A percentile compares a stretch with the other conserved stretches of the same genome.
Conservation (phyloP, 2,797 vertebrate species). For the Acanthis flammea region DNA sequence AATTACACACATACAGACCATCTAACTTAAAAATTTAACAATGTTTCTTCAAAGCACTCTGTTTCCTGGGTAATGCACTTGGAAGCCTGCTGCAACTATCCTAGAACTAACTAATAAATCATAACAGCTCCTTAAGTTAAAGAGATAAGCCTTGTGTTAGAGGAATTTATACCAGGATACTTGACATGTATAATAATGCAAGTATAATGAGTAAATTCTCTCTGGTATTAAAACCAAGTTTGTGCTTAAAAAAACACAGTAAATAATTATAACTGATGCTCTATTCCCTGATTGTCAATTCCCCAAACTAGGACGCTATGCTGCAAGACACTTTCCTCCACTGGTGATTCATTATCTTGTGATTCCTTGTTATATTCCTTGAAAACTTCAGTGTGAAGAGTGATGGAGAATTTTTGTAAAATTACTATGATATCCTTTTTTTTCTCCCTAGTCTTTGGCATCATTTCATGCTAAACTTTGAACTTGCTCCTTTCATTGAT, state of each 20-base stretch:
- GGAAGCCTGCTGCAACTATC: background rate
- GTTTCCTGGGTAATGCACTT: background rate
- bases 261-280: background rate
- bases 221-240: background rate
- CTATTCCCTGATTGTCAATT: background rate
- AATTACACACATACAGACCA: background rate
- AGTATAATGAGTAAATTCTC: background rate
- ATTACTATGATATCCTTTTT: background rate
- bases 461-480: constrained; percentile 44
- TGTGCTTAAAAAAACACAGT: background rate
- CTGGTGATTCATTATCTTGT: background rate
- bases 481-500: constrained; percentile 44
- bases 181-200: background rate
- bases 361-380: background rate
- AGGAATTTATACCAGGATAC: background rate
- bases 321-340: background rate
- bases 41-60: background rate
- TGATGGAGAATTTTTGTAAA: background rate
- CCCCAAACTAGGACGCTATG: background rate
- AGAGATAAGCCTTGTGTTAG: background rate
- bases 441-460: background rate
- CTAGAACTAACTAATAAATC: background rate
- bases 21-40: background rate
- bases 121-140: background rate
- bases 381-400: background rate